Conservation (phyloP, 2,113 vertebrate species). For the Prietella phreatophila region DNA sequence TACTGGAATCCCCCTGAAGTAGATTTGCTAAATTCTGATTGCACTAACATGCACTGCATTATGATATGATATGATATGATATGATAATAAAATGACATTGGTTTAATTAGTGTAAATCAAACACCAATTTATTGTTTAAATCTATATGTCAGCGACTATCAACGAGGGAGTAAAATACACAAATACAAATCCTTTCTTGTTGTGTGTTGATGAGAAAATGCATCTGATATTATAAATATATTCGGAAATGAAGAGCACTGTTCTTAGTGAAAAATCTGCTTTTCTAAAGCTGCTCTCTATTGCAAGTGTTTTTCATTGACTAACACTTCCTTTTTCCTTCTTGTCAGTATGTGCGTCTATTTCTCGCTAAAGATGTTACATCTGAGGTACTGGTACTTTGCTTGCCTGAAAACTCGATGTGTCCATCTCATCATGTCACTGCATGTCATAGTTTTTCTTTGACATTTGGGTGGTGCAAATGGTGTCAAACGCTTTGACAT, state of each 20-base stretch:
- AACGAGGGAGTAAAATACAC: not conserved
- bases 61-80: not conserved
- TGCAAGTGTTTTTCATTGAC: conserved; percentile 62
- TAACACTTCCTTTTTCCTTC: conserved; percentile 88
- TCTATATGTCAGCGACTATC: too few relatives aligned
- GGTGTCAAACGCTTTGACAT: conserved; percentile 37
- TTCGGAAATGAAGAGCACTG: not conserved
- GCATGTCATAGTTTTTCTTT: conserved; percentile 55
- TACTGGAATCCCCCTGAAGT: not conserved
- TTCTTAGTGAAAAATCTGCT: not conserved
- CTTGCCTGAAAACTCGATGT: conserved; percentile 7
- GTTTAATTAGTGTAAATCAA: not conserved
- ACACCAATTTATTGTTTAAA: not conserved
- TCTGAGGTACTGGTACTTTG: conserved; percentile 85
- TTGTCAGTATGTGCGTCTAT: conserved; percentile 90
- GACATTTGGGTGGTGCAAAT: conserved; percentile 60
- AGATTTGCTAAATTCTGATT: not conserved
- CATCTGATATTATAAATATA: not conserved
- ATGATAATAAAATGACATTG: not conserved
- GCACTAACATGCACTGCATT: not conserved
- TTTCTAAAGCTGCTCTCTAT: conserved; percentile 35
- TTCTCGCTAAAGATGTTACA: conserved; percentile 94
- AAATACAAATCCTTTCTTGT: not conserved
- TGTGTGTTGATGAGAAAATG: not conserved
- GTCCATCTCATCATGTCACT: conserved; percentile 5